Evolutionary conservation across 2,113 vertebrate species (phyloP).

Genomic region (Misgurnus mizolepis): DNA sequence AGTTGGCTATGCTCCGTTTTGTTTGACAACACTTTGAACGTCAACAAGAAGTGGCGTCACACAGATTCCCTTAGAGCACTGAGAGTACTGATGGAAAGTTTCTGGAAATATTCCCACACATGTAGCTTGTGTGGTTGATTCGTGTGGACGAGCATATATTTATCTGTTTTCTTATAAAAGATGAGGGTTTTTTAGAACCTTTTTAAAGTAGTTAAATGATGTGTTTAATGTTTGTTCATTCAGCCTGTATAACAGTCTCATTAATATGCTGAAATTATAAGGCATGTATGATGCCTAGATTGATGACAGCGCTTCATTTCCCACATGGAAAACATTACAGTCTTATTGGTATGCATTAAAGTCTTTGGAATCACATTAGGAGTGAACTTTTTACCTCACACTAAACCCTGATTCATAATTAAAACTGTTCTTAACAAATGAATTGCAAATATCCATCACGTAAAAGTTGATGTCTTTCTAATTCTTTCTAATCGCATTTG

Average conservation of each 20-base stretch:
- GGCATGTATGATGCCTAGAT: not conserved
- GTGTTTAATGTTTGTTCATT: not conserved
- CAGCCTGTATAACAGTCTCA: not conserved
- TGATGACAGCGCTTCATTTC: slow-evolving; percentile 6
- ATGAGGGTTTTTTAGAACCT: not conserved
- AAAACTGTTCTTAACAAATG: slow-evolving; percentile 26
- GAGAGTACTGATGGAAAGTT: no score
- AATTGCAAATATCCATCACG: slow-evolving; percentile 19
- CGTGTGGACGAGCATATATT: not conserved
- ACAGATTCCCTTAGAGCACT: no score
- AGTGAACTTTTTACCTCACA: slow-evolving; percentile 23
- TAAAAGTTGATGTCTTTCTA: not conserved
- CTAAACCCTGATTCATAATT: slow-evolving; percentile 30
- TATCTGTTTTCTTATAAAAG: not conserved
- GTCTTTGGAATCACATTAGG: slow-evolving; percentile 21
- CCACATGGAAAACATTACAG: slow-evolving; percentile 15
- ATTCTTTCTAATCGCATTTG: no score
- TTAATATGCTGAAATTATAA: not conserved
- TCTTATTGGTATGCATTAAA: slow-evolving; percentile 27
- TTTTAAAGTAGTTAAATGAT: not conserved
- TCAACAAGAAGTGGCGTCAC: no score
- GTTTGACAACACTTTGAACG: no score
- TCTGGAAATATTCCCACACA: no score
- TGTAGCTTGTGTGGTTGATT: no score
- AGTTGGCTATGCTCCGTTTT: no score